phyloP scores from a whole-genome alignment of 2,113 vertebrate species.

The Mus musculus region GRCm39 chr8:10728001-10728500 shows the following conservation, averaged over 20 bases:
- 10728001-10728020: neutral
- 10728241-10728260: neutral
- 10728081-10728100: neutral
- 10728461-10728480: neutral
- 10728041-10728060: neutral
- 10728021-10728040: neutral
- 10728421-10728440: neutral
- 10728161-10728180: neutral
- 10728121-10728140: neutral
- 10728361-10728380: neutral
- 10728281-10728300: neutral
- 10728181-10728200: neutral
- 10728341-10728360: neutral
- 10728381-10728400: too few relatives aligned
- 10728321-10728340: neutral
- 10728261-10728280: neutral
- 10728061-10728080: fast-evolving
- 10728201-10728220: too few relatives aligned
- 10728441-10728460: neutral
- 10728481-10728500: neutral
- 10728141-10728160: neutral
- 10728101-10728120: neutral
- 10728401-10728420: fast-evolving
- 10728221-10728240: neutral
- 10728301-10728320: neutral